phyloP scores from a whole-genome alignment of 2,113 vertebrate genomes.

The Dromiciops gliroides region DNA sequence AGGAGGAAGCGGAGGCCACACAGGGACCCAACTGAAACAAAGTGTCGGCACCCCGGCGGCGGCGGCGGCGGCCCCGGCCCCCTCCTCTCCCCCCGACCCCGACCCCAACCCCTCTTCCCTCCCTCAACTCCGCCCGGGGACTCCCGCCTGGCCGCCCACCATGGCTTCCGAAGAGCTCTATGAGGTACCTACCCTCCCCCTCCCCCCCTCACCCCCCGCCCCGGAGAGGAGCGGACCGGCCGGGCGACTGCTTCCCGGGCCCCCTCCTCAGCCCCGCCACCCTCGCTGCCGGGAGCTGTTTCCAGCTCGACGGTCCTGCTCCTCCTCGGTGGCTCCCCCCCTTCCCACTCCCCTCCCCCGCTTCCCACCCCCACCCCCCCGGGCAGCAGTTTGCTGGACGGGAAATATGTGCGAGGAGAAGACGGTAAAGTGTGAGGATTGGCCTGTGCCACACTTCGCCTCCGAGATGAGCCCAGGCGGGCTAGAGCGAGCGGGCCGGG shows the following conservation, averaged over 20 bases:
- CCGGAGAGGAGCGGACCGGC: background rate
- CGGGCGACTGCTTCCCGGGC: background rate
- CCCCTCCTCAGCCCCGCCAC: constrained; percentile 6
- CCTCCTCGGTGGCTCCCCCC: constrained; percentile 30
- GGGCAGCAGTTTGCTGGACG: constrained; percentile 75
- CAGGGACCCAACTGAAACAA: constrained; percentile 84
- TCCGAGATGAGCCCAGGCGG: constrained; percentile 20
- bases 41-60: constrained; percentile 78
- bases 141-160: constrained; percentile 80
- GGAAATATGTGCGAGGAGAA: constrained; percentile 80
- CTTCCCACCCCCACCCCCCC: constrained; percentile 45
- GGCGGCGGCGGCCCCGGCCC: constrained; percentile 44
- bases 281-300: background rate
- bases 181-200: constrained; percentile 81
- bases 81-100: constrained; percentile 36
- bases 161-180: constrained; percentile 90
- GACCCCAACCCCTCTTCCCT: background rate
- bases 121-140: constrained; percentile 43
- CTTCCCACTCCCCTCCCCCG: background rate
- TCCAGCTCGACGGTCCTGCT: constrained; percentile 47
- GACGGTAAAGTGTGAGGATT: constrained; percentile 74
- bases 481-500: background rate
- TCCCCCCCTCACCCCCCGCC: constrained; percentile 27
- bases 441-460: constrained; percentile 61
- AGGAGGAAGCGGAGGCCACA: constrained; percentile 75